These are phyloP conservation scores for Sebastes matsubarae DNA, from an alignment of 2,797 vertebrate genomes.

Conservation along the genomic window DNA sequence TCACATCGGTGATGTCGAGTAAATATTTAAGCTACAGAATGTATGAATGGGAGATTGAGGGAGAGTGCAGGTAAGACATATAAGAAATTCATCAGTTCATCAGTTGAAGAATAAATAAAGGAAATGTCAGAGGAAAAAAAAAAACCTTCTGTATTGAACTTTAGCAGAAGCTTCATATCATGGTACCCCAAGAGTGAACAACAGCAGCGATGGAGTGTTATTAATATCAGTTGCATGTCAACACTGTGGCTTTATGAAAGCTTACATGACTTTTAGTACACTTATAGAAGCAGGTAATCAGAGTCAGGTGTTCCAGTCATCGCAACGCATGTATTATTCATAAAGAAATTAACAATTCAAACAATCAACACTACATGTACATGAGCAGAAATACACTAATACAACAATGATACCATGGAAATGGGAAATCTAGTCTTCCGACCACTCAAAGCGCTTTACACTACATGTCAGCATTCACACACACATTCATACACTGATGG, in stretches of 20 bases:
- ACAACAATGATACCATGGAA: neutral
- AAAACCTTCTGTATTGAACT: neutral
- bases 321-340: conserved; percentile 54
- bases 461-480: too few relatives aligned
- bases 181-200: too few relatives aligned
- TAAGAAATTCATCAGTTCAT: neutral
- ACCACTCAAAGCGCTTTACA: too few relatives aligned
- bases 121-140: neutral
- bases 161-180: neutral
- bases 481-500: too few relatives aligned
- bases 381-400: conserved; percentile 2
- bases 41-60: neutral
- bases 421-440: too few relatives aligned
- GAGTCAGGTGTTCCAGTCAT: conserved; percentile 30
- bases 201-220: neutral
- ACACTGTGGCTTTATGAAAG: neutral
- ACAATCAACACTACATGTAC: conserved; percentile 49
- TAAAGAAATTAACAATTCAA: conserved; percentile 64
- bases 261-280: neutral
- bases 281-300: conserved; percentile 31
- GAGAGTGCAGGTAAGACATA: neutral
- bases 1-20: neutral
- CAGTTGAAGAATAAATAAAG: neutral
- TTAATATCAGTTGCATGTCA: conserved; percentile 4
- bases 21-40: neutral